Evolutionary conservation across 2,888 invertebrate species (phyloP).

Genomic region (Herminia tarsipennalis): DNA sequence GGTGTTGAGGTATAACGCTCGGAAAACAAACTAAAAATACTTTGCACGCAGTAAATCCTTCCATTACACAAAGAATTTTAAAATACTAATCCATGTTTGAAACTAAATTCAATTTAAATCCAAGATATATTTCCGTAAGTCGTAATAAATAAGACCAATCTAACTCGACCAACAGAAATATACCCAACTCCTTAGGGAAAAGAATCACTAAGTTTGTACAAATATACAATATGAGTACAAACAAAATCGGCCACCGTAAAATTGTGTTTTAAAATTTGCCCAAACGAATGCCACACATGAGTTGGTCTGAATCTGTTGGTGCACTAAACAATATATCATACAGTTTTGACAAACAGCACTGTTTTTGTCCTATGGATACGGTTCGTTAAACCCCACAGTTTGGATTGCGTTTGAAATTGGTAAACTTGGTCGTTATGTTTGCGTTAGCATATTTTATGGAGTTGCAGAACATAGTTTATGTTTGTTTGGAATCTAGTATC

Average conservation of each 20-base stretch:
- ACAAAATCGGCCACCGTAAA: conserved; percentile 60
- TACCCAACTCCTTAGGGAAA: not conserved
- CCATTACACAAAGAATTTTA: no score
- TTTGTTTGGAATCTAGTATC: not conserved
- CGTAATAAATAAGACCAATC: no score
- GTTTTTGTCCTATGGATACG: conserved; percentile 56
- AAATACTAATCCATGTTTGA: not conserved
- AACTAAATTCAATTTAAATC: not conserved
- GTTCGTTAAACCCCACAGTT: conserved; percentile 48
- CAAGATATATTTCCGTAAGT: no score
- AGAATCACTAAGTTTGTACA: not conserved
- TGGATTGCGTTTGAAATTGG: conserved; percentile 37
- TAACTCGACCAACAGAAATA: no score
- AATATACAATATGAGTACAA: conserved; percentile 29
- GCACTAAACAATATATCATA: conserved; percentile 66
- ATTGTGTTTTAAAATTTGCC: conserved; percentile 65
- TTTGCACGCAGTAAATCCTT: no score
- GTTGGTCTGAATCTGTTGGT: conserved; percentile 60
- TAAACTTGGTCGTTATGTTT: conserved; percentile 26
- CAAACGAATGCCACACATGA: conserved; percentile 60
- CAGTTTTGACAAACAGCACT: conserved; percentile 72
- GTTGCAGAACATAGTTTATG: not conserved
- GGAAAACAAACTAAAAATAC: no score
- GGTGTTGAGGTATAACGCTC: no score
- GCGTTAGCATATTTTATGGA: conserved; percentile 6